Conservation (phyloP, 2,113 vertebrate genomes). For the Eulemur rufifrons region DNA sequence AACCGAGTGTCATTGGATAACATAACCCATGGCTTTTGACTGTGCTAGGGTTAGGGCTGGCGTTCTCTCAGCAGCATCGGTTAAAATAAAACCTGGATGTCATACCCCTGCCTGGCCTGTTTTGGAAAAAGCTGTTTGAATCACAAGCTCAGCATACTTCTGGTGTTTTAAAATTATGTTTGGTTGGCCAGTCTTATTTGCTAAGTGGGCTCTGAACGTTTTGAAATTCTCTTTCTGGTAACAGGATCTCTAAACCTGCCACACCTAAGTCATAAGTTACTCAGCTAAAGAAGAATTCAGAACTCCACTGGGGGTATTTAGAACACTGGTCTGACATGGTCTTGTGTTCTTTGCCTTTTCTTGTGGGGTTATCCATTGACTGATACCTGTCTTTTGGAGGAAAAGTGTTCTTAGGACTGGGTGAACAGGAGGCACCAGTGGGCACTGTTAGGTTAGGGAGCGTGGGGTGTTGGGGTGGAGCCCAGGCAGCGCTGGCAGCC, state of each 20-base stretch:
- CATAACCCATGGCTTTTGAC: neutral
- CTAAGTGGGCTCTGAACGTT: neutral
- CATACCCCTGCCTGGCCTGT: neutral
- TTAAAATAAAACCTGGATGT: conserved; percentile 26
- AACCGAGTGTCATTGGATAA: neutral
- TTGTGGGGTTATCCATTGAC: neutral
- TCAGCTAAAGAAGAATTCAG: neutral
- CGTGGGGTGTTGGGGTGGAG: neutral
- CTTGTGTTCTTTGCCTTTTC: neutral
- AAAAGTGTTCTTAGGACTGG: neutral
- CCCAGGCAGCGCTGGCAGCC: no score
- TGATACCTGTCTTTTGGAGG: neutral
- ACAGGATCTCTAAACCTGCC: neutral
- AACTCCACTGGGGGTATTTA: neutral
- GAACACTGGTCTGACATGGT: rapidly evolving
- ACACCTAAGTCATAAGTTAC: neutral
- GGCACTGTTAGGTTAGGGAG: neutral
- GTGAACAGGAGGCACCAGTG: neutral
- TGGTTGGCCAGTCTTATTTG: neutral
- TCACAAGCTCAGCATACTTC: neutral
- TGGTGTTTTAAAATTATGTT: neutral
- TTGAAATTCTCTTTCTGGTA: neutral
- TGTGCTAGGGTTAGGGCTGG: neutral
- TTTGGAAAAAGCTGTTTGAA: neutral
- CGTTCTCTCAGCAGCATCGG: neutral